Evolutionary conservation across 2,113 vertebrate species (phyloP).

Genomic region (Cyphomyrus discorhynchus): DNA sequence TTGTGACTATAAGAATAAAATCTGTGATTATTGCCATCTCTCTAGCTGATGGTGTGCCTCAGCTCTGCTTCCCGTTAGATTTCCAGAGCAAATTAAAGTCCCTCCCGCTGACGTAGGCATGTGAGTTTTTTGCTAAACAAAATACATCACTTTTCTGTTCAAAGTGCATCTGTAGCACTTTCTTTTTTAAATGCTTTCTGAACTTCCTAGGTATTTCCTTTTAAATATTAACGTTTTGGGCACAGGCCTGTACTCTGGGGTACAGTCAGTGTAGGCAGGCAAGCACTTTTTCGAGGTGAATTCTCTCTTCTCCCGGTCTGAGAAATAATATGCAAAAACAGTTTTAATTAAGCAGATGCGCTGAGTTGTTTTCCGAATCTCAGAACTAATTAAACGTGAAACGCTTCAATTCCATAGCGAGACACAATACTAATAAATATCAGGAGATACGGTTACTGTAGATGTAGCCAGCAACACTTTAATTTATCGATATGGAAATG

Average conservation of each 20-base stretch:
- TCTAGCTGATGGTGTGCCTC: not conserved
- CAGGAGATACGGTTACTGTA: not conserved
- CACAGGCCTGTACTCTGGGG: not conserved
- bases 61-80: not conserved
- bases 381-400: not conserved
- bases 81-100: not conserved
- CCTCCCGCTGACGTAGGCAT: not conserved
- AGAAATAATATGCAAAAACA: not conserved
- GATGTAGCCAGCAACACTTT: not conserved
- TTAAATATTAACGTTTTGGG: not conserved
- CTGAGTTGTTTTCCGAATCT: not conserved
- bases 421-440: not conserved
- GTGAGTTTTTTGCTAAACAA: not conserved
- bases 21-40: not conserved
- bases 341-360: not conserved
- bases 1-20: not conserved
- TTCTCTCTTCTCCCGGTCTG: not conserved
- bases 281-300: not conserved
- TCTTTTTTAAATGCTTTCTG: not conserved
- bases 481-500: not conserved
- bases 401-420: not conserved
- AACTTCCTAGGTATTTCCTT: not conserved
- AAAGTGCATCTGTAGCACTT: not conserved
- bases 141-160: not conserved
- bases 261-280: not conserved